phyloP scores from a whole-genome alignment of 2,797 vertebrate species.

The Argya squamiceps region DNA sequence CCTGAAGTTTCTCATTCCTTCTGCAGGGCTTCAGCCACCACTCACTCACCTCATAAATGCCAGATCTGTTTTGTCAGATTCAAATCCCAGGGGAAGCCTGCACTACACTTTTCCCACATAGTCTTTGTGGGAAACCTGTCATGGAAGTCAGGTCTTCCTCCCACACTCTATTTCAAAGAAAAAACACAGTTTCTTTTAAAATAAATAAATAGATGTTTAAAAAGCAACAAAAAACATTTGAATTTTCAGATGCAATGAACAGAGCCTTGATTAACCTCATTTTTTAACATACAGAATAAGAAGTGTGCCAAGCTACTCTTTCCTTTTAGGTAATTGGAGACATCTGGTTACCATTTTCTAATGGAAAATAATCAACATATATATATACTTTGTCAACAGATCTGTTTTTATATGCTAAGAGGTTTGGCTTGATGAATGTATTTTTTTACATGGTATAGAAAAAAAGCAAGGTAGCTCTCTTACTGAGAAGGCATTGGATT shows the following conservation, averaged over 20 bases:
- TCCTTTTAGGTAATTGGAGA: not conserved
- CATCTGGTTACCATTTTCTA: not conserved
- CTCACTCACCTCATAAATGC: not conserved
- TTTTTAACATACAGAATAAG: not conserved
- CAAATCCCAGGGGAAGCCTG: not conserved
- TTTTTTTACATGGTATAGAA: not conserved
- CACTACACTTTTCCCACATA: not conserved
- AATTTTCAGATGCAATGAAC: fast-evolving
- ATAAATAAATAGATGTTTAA: not conserved
- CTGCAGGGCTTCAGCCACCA: not conserved
- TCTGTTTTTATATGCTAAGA: not conserved
- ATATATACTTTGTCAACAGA: not conserved
- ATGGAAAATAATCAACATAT: not conserved
- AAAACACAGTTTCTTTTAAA: not conserved
- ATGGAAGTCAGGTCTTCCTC: not conserved
- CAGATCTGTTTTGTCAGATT: not conserved
- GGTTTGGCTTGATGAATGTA: not conserved
- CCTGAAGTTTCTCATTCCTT: not conserved
- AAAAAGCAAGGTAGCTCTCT: fast-evolving
- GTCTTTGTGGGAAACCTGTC: not conserved
- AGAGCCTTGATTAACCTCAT: not conserved
- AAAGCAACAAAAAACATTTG: not conserved
- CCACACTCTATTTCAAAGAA: not conserved
- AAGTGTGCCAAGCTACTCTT: fast-evolving
- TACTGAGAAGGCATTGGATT: not conserved